phyloP scores from a whole-genome alignment of 2,113 vertebrate species.

The Asarcornis scutulata region DNA sequence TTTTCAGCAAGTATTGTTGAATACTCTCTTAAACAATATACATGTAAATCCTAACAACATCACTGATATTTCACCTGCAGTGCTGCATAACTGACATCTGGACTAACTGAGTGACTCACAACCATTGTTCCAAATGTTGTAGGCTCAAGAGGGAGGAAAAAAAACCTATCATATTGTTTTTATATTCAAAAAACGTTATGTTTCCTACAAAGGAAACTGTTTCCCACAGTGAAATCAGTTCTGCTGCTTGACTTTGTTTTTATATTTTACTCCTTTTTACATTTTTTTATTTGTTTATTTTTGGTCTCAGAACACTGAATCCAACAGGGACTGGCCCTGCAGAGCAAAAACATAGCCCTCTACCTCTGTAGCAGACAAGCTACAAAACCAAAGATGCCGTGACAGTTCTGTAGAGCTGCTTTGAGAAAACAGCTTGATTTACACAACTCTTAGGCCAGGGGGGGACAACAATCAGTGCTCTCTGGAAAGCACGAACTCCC shows the following conservation, averaged over 20 bases:
- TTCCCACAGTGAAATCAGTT: background rate
- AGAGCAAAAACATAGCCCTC: background rate
- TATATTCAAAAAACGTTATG: background rate
- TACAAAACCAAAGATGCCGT: rapidly evolving
- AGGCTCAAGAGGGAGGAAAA: background rate
- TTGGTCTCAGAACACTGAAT: background rate
- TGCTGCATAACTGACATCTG: background rate
- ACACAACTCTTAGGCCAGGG: background rate
- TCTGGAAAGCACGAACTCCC: background rate
- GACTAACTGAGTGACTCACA: background rate
- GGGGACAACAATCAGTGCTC: background rate
- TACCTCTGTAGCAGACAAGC: background rate
- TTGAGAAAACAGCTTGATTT: background rate
- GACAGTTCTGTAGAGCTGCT: background rate
- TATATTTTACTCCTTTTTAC: background rate
- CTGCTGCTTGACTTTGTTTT: background rate
- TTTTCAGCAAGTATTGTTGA: background rate
- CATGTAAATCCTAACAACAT: background rate
- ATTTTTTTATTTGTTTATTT: background rate
- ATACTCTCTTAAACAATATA: background rate
- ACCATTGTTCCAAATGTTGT: background rate
- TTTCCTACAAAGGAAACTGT: background rate
- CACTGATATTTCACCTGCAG: background rate
- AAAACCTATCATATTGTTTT: background rate
- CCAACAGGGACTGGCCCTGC: background rate